phyloP scores from a whole-genome alignment of 2,888 invertebrate genomes.

The Hypselothyrea guttata region DNA sequence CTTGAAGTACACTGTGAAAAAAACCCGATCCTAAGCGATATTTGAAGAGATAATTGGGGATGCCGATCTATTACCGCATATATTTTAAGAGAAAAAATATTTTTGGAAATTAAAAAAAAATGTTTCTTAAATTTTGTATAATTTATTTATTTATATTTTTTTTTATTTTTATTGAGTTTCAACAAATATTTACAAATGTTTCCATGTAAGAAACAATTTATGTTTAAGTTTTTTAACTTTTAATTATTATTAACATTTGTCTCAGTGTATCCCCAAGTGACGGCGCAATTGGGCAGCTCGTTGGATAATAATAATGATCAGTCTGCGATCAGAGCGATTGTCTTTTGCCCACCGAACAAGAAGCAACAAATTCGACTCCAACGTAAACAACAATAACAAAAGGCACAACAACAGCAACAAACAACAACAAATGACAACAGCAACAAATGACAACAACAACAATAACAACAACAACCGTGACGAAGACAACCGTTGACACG shows the following conservation, averaged over 20 bases:
- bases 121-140: too few species aligned
- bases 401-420: constrained; percentile 22
- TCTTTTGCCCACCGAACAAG: constrained; percentile 25
- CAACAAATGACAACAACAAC: constrained; percentile 30
- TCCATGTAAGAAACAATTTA: too few species aligned
- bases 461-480: constrained; percentile 16
- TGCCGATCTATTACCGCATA: too few species aligned
- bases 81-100: too few species aligned
- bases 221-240: too few species aligned
- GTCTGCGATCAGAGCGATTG: constrained; percentile 10
- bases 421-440: constrained; percentile 28
- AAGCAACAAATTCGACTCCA: constrained; percentile 45
- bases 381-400: constrained; percentile 46
- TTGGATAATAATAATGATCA: constrained; percentile 17
- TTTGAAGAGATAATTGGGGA: too few species aligned
- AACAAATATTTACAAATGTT: too few species aligned
- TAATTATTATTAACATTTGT: too few species aligned
- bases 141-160: too few species aligned
- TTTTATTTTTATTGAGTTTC: too few species aligned
- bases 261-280: not conserved
- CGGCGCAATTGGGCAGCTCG: constrained; percentile 38
- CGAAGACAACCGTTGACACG: constrained; percentile 57
- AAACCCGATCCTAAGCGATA: not conserved
- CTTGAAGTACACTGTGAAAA: constrained; percentile 8
- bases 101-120: too few species aligned